Evolutionary conservation across 2,888 invertebrate species (phyloP), one percentile per base, ranked within the genome.

Genomic region (Drosophila setosimentum): DNA sequence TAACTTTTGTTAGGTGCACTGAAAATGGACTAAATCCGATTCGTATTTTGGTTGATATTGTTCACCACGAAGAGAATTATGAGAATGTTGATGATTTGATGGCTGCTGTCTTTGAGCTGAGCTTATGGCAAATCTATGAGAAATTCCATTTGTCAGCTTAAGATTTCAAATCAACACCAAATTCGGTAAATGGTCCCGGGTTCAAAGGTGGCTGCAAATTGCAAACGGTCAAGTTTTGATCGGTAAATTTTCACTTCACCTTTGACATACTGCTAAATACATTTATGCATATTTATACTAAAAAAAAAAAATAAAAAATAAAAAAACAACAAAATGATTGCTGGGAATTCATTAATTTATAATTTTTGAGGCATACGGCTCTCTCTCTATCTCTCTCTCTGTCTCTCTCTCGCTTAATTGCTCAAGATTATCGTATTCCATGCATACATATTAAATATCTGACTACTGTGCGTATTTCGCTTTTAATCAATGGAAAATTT

Each of bases 401-500:
- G 10, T 8, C 40, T 16, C 1, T 35, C 2, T 7, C 13, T 13
- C 21, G 13, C 3, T 21, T 3, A 3, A 6, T 16, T 32, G 21
- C 21, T 32, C 30, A 32, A 51, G 30, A 32, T 21, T 51, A 24
- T 45, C 24, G 16, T 32, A 51, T 21, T 29, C 27, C 24, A 8
- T 8, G 16, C 45, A 8, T 16, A 32, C 33, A 53, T 53, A 33
- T 16, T 21, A 45, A 45, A 45, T 45, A 65, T 59, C 51, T 13
- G 63, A 53, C 29, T 40, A 40, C 49, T 24, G 58, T 58, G 51
- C 65, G 40, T 53, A 70, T 78, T 73, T 78, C 53, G 72, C 74
- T 68, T 78, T 76, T 89, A 85, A 81, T 85, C 87, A 89, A 83
- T 81, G 76, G 71, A 66, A 80, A 75, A 69, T 87, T 73, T 73